Evolutionary conservation across 2,113 vertebrate genomes (phyloP), one percentile per base, ranked within the genome.

Genomic region (Herpailurus yagouaroundi): DNA sequence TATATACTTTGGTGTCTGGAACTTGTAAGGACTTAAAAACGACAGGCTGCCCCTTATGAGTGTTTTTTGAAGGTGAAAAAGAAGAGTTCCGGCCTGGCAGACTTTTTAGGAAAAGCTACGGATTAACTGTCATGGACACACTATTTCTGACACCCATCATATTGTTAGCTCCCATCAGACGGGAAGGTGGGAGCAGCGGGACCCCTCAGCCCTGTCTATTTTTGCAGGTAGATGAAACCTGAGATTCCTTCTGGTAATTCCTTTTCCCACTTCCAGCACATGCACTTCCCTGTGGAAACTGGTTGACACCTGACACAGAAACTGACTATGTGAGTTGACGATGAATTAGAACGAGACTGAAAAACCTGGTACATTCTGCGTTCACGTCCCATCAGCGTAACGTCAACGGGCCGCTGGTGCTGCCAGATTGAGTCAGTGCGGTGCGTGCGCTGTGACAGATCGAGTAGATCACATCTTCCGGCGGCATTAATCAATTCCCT

Each of bases 321-420:
- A 45, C n/a, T 48, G 55, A 16, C 21, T 18, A 0, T 41, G 0
- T 33, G 89, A 89, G 60, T 52, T 79, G 77, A 88, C 7, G 36
- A 29, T 71, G 85, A 93, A 69, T 85, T 55, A 63, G 77, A 25
- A 18, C 23, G 73, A 84, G 88, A 31, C 41, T n/a, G 27, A 63
- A 55, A 64, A 41, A 16, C 12, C 1, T 3, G 15, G 23, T 36
- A 7, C 33, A 4, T 1, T 48, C 45, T 36, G 48, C 2, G 0
- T 52, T 76, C 18, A 5, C 41, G 13, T 57, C 16, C 38, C 12
- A 3, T 73, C 23, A 18, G 9, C 3, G 16, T 31, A 33, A 18
- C 11, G 14, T 18, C 7, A 82, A 55, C 11, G 5, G 91, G 29
- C 50, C 1, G 5, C 52, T 23, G 55, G 81, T 33, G 1, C 48